Evolutionary conservation across 2,113 vertebrate species (phyloP), one percentile per base, ranked within the genome.

Genomic region (Platichthys flesus): DNA sequence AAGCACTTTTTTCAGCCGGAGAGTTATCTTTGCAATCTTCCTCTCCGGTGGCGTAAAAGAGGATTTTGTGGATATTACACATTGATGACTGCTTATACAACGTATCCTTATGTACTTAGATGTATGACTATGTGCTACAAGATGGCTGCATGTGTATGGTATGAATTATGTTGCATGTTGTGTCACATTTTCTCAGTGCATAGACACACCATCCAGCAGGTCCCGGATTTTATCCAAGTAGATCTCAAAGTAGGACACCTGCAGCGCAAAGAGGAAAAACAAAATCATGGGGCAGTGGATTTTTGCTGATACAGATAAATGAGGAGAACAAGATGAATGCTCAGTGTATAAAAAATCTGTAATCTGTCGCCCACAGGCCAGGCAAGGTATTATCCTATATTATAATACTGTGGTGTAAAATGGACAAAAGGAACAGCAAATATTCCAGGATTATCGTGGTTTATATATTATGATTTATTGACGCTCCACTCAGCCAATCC

Each of bases 221-320:
- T 98, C 97, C 55, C 97, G 95, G 66, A 98, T 98, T 93, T 98
- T 98, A 85, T 98, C 97, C 96, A 98, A 93, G 86, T 98, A 98
- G 91, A 98, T 98, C 82, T 98, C 97, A 92, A 98, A 98, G 90
- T 98, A 98, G 81, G 97, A 98, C 55, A 98, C 97, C 97, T 98
- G 82, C 40, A 82, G 49, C 56, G 52, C 54, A 64, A 74, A 72
- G 23, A 82, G 16, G 58, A 64, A 20, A 70, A 68, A 71, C 1
- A 18, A 60, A 21, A 40, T 16, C 18, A 78, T 9, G 3, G 2
- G 4, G 42, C 12, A 47, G 16, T 4, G 64, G 15, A 72, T 58
- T 24, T 57, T 73, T 71, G 79, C 18, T 52, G 40, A 55, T 61
- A 15, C 14, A 78, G 52, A 79, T 5, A 55, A 42, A 67, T 55